phyloP scores from a whole-genome alignment of 2,888 invertebrate species.

The Athalia circularis region DNA sequence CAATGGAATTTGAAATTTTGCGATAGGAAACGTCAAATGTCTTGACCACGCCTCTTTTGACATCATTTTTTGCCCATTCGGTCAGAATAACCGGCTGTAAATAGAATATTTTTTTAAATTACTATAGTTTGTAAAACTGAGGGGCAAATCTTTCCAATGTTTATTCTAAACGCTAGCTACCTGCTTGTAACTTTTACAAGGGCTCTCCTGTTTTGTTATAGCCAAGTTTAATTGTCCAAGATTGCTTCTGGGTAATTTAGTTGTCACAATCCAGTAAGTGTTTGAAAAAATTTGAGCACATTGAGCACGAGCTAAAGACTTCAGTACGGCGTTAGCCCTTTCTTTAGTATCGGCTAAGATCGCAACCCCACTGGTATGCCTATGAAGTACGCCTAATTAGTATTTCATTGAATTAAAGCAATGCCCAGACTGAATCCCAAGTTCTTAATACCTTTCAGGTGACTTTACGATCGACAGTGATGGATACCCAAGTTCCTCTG shows the following conservation, averaged over 20 bases:
- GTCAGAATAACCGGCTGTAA: conserved; percentile 59
- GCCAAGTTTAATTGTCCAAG: conserved; percentile 54
- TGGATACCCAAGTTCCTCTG: conserved; percentile 54
- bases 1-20: conserved; percentile 58
- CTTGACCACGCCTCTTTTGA: conserved; percentile 55
- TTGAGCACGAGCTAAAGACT: conserved; percentile 47
- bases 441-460: conserved; percentile 57
- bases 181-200: conserved; percentile 38
- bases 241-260: conserved; percentile 49
- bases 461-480: conserved; percentile 51
- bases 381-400: conserved; percentile 36
- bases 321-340: conserved; percentile 47
- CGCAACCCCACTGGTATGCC: conserved; percentile 59
- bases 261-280: conserved; percentile 60
- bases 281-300: conserved; percentile 44
- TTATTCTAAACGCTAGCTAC: conserved; percentile 28
- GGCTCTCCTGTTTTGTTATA: conserved; percentile 46
- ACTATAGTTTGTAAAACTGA: background rate
- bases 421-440: background rate
- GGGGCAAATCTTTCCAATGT: conserved; percentile 1
- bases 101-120: conserved; percentile 12
- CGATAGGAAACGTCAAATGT: conserved; percentile 59
- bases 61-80: conserved; percentile 54
- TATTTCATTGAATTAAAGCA: background rate
- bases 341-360: conserved; percentile 53